Conservation (phyloP, 2,888 invertebrate genomes). For the Xanthostigma xanthostigma region DNA sequence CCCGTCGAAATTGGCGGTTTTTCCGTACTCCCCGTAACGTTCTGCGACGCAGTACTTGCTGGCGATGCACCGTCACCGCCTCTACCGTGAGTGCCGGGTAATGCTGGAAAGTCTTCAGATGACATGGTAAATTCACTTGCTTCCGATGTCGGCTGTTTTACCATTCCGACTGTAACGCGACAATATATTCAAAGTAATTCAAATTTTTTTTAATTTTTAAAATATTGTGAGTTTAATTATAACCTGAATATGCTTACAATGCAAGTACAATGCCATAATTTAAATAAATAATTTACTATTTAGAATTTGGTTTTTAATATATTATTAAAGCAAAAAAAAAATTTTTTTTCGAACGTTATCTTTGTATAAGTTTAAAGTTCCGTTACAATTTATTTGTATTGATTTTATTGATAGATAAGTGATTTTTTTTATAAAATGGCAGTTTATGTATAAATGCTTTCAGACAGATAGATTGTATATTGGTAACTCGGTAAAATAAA, state of each 20-base stretch:
- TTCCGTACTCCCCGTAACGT: constrained; percentile 24
- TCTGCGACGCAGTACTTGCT: constrained; percentile 27
- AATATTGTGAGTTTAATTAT: constrained; percentile 8
- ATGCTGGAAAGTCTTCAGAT: constrained; percentile 97
- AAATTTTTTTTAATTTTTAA: constrained; percentile 4
- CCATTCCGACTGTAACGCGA: constrained; percentile 65
- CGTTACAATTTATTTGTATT: too few relatives aligned
- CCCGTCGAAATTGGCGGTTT: constrained; percentile 25
- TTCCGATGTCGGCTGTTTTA: constrained; percentile 85
- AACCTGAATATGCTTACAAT: background rate
- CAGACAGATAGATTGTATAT: too few relatives aligned
- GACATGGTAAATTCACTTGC: constrained; percentile 95
- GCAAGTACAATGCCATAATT: constrained; percentile 1
- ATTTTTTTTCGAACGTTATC: too few relatives aligned
- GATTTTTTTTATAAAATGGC: too few relatives aligned
- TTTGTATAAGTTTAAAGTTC: too few relatives aligned
- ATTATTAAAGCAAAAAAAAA: too few relatives aligned
- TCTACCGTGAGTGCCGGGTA: constrained; percentile 79
- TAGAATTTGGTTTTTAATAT: background rate
- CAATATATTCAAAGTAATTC: background rate
- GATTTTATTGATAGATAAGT: too few relatives aligned
- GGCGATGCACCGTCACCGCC: constrained; percentile 55
- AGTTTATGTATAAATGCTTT: too few relatives aligned
- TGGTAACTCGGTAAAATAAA: too few relatives aligned
- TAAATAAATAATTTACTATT: constrained; percentile 5